These are phyloP conservation scores for Volucella inanis DNA, from an alignment of 2,888 invertebrate genomes.

Conservation along the genomic window DNA sequence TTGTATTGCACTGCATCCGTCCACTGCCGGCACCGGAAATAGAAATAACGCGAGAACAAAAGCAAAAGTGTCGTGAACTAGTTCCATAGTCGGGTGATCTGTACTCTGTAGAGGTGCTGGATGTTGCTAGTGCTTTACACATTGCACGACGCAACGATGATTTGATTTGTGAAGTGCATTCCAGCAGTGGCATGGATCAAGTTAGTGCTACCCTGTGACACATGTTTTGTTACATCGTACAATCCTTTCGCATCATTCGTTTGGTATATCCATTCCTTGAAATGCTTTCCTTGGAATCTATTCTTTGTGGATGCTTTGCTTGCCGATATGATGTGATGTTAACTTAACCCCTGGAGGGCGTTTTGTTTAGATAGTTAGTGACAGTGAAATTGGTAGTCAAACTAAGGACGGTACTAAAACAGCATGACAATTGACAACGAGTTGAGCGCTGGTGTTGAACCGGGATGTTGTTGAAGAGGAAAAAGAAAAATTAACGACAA, in stretches of 20 bases:
- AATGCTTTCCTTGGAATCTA: too few relatives aligned
- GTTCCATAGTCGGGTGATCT: constrained; percentile 28
- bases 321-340: constrained; percentile 5
- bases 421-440: too few relatives aligned
- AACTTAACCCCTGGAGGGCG: constrained; percentile 1
- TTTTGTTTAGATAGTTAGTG: background rate
- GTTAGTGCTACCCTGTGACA: background rate
- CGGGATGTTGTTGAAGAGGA: too few relatives aligned
- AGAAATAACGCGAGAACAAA: background rate
- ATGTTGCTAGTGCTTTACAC: constrained; percentile 13
- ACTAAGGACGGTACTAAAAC: too few relatives aligned
- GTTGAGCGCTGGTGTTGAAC: too few relatives aligned
- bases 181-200: too few relatives aligned
- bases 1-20: background rate
- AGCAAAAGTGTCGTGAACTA: constrained; percentile 41
- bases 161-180: constrained; percentile 52
- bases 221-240: background rate
- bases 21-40: background rate
- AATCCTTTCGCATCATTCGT: background rate
- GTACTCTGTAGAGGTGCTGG: background rate
- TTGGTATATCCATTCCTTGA: too few relatives aligned
- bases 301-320: background rate
- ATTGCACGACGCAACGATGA: constrained; percentile 43
- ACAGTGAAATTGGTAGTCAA: constrained; percentile 21
- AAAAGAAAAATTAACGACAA: too few relatives aligned